These are phyloP conservation scores for Gadopsis bispinosus DNA, from an alignment of 2,797 vertebrate genomes.

Conservation along the genomic window DNA sequence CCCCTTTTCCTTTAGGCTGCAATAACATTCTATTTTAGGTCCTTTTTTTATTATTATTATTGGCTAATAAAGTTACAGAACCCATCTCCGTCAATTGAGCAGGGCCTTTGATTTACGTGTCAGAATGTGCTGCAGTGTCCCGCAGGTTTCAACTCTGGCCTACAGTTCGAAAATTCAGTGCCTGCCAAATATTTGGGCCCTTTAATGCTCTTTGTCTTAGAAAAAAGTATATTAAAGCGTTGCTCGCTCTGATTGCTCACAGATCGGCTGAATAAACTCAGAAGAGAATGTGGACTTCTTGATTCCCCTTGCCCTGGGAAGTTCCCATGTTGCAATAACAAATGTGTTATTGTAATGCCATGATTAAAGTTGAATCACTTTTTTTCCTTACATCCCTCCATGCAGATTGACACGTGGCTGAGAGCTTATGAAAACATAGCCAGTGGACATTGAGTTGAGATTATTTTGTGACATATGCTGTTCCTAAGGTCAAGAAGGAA, in stretches of 20 bases:
- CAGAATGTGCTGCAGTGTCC: too few relatives aligned
- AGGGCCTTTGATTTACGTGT: too few relatives aligned
- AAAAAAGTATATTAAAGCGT: too few relatives aligned
- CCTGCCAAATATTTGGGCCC: too few relatives aligned
- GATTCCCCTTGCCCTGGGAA: not conserved
- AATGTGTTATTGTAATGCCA: not conserved
- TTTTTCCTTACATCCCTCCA: not conserved
- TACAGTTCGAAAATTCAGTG: too few relatives aligned
- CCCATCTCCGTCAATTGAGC: not conserved
- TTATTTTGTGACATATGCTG: too few relatives aligned
- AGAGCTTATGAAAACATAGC: too few relatives aligned
- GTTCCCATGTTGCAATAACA: not conserved
- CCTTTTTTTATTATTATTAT: not conserved
- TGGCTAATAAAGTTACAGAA: not conserved
- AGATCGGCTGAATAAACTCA: not conserved
- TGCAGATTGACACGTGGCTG: not conserved
- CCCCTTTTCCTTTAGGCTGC: not conserved
- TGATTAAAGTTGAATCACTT: not conserved
- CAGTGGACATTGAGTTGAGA: too few relatives aligned
- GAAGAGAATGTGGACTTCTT: not conserved
- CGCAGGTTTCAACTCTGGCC: too few relatives aligned
- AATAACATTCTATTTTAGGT: not conserved
- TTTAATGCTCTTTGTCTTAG: too few relatives aligned
- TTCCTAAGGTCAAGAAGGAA: too few relatives aligned
- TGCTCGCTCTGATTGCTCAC: not conserved